Conservation (phyloP, 2,797 vertebrate genomes). For the Spheniscus humboldti region DNA sequence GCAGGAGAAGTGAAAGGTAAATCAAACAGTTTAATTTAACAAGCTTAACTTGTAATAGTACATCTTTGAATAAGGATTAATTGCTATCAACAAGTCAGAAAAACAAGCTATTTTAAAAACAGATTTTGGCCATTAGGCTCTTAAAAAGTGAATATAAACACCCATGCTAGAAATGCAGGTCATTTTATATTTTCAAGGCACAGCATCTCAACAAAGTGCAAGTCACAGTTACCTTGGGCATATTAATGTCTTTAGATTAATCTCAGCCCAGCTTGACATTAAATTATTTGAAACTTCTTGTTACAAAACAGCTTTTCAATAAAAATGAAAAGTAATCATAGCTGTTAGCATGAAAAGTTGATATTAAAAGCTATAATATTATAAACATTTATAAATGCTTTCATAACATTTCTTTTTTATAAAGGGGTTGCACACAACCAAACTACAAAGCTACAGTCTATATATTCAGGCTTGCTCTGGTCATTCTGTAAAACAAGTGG, state of each 20-base stretch:
- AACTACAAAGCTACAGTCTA: not conserved
- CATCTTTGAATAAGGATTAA: not conserved
- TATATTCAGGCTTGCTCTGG: not conserved
- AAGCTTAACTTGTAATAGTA: not conserved
- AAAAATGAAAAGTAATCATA: not conserved
- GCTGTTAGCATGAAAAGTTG: not conserved
- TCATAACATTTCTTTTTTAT: not conserved
- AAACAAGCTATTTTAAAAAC: not conserved
- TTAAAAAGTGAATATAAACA: not conserved
- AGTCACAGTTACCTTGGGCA: not conserved
- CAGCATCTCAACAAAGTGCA: not conserved
- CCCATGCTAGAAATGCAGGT: not conserved
- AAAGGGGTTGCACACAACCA: not conserved
- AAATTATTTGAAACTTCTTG: not conserved
- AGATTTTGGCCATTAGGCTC: not conserved
- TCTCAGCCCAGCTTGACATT: not conserved
- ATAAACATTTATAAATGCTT: not conserved
- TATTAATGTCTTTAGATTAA: not conserved
- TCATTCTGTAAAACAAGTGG: not conserved
- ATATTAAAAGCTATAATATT: not conserved
- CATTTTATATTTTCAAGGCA: not conserved
- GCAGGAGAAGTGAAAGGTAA: not conserved
- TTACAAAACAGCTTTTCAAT: not conserved
- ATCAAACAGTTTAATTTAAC: not conserved
- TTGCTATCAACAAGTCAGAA: not conserved